Evolutionary conservation across 2,797 vertebrate genomes (phyloP), one percentile per base, ranked within the genome.

Genomic region (Oreochromis mossambicus): DNA sequence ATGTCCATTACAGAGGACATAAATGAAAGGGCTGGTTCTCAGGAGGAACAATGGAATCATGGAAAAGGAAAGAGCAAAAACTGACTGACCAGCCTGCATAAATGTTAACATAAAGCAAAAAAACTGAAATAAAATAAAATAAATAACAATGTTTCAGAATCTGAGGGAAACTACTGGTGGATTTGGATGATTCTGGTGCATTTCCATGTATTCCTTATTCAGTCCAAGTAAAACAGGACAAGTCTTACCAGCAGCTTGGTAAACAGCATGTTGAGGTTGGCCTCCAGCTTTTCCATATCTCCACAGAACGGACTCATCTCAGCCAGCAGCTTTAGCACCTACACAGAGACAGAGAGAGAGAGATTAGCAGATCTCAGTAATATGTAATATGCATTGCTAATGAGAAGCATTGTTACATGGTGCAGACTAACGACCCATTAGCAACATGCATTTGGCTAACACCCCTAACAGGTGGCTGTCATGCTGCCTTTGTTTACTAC

Each of bases 291-390:
- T 66, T 99, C 99, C 98, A 99, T 99, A 90, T 99, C 99, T 2
- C 99, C 99, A 93, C 98, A 99, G 94, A 96, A 99, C 0, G 98
- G 98, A 94, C 98, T 99, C 99, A 99, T 99, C 94, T 99, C 99
- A 55, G 98, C 99, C 95, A 99, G 92, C 81, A 99, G 96, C 94
- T 99, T 99, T 92, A 99, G 96, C 87, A 99, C 98, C 99, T 99
- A 87, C 79, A 87, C 66, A 87, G 17, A 86, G 51, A 88, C 8
- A 7, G 34, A 80, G 54, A 56, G 2, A 29, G 50, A 83, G 63
- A 41, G 51, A 58, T 91, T 15, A 91, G 46, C 77, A 77, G 76
- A 81, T 70, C 80, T 76, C 58, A 61, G 29, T 26, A 26, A 26
- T 26, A 26, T 78, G 68, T 66, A 80, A 90, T 87, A 78, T 75